Percentiles rank a stretch among this genome's conserved stretches.
phyloP scores from a whole-genome alignment of 1,140 invertebrate genomes.

The Lepidotrigona ventralis region DNA sequence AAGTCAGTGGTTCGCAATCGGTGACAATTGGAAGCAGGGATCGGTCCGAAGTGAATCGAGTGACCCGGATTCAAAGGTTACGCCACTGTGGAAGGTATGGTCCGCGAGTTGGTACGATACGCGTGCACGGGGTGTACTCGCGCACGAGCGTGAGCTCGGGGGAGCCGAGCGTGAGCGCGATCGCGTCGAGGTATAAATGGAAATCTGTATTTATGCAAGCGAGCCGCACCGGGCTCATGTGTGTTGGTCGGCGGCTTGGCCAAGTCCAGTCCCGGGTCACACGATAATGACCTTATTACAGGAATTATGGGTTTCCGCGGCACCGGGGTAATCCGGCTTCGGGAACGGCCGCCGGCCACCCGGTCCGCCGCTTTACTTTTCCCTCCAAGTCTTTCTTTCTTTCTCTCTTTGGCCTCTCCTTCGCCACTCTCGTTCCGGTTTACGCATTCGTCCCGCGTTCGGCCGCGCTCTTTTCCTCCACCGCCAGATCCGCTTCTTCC shows the following conservation, averaged over 20 bases:
- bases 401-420: neutral
- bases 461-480: neutral
- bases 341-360: conserved; percentile 31
- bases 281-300: conserved; percentile 67
- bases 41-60: neutral
- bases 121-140: neutral
- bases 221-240: neutral
- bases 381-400: neutral
- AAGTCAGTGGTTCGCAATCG: neutral
- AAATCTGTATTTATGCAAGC: conserved; percentile 53
- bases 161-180: too few relatives aligned
- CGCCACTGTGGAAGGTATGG: conserved; percentile 34
- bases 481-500: too few relatives aligned
- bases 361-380: conserved; percentile 32
- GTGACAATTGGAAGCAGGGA: neutral
- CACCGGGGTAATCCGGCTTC: conserved; percentile 43
- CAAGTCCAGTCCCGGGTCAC: conserved; percentile 52
- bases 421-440: conserved; percentile 34
- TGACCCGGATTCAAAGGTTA: conserved; percentile 43
- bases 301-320: conserved; percentile 58
- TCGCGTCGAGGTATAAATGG: conserved; percentile 39
- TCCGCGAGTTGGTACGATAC: conserved; percentile 31
- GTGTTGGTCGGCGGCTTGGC: neutral
- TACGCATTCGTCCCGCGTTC: conserved; percentile 1
- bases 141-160: neutral